Evolutionary conservation across 2,113 vertebrate species (phyloP), one percentile per base, ranked within the genome.

Genomic region (Anser cygnoides): DNA sequence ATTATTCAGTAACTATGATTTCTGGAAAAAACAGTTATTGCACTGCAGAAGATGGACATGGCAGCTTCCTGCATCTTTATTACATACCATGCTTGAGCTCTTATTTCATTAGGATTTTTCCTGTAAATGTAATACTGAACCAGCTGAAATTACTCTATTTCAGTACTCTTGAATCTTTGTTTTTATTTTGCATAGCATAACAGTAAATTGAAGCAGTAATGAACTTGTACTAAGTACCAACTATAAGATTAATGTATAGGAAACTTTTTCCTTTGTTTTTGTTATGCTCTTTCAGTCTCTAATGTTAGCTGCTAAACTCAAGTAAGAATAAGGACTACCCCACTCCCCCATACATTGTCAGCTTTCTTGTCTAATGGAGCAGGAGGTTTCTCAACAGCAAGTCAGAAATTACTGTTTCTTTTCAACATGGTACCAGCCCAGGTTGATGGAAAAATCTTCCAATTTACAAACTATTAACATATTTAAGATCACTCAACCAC

Each of bases 71-170:
- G 49, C 33, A 41, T 39, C 29, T 79, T 93, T 0, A 7, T 74
- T 90, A 57, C 3, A 2, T 66, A 43, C 35, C 25, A 35, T 0
- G 0, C n/a, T 72, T 89, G 46, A 71, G 55, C 65, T 84, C 4
- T 67, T 39, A 50, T 92, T 91, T 92, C 22, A 70, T 80, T 75
- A 75, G 65, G 28, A 9, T 71, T 44, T 81, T 80, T 66, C 41
- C 59, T 84, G 25, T 31, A 87, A 87, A 49, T 7, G 17, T 3
- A 63, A 19, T 86, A 26, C 50, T 0, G 2, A 92, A 43, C 6
- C 22, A 86, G 44, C 35, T 89, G 55, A 80, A 94, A 87, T 71
- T 15, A 63, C 79, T 86, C 1, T n/a, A 74, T 88, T 90, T 74
- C 68, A 67, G 37, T 26, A 35, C 55, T 86, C 57, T 86, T 41